These are phyloP conservation scores for mouse (Mus musculus) DNA, from an alignment of 2,113 vertebrate species.

Conservation along the genomic window GRCm39 chr5:18162001-18162500, in stretches of 20 bases:
- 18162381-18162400: no score
- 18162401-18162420: neutral
- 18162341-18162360: neutral
- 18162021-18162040: neutral
- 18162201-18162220: neutral
- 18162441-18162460: neutral
- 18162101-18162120: neutral
- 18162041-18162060: neutral
- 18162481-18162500: neutral
- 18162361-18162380: neutral
- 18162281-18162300: neutral
- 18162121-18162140: neutral
- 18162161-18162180: neutral
- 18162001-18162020: neutral
- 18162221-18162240: neutral
- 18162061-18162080: neutral
- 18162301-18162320: neutral
- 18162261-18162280: neutral
- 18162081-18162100: neutral
- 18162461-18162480: neutral
- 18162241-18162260: neutral
- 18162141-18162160: neutral
- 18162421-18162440: neutral
- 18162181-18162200: accelerated
- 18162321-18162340: neutral